Evolutionary conservation across 2,888 invertebrate species (phyloP), one percentile per base, ranked within the genome.

Genomic region (Drosophila acutilabella): DNA sequence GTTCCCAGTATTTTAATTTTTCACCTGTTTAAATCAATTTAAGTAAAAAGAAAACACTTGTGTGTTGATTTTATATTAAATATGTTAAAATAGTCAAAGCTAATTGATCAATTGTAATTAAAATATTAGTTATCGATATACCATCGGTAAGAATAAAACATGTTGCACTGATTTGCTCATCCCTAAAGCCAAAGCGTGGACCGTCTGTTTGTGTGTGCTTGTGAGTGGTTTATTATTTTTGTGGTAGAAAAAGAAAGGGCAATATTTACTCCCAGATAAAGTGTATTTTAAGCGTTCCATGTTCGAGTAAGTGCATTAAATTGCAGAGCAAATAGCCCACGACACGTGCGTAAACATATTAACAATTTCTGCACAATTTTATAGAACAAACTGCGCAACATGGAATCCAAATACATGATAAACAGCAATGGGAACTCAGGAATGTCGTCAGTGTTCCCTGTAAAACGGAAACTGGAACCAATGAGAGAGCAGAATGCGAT

Each of bases 341-440:
- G 0, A 11, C 10, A 41, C 30, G 4, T 26, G 53, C 2, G 2
- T 16, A 71, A 70, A 71, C 23, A 71, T 16, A 11, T 16, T 36
- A 20, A 47, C 30, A 11, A 23, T 33, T 30, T 38, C 3, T 11
- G 18, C 38, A 30, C 30, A 30, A 30, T 33, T 5, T 56, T 48
- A 20, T 44, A 75, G 71, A n/a, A 36, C 14, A 20, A 66, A 62
- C 45, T 76, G 8, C 57, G 44, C 52, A 75, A 10, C 47, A 78
- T 78, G 77, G 79, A 78, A 11, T 78, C 77, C 0, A 78, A 78
- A 57, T 78, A 78, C 41, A 45, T 67, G 48, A 71, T 78, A 20
- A 59, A 13, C 48, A 71, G 57, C 44, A 78, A 56, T 47, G 60
- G 74, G 7, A 26, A 20, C 10, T 33, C 42, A 1, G 45, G 65